These are phyloP conservation scores for Pemphigus obesinymphae DNA, from an alignment of 1,140 invertebrate species.

Conservation along the genomic window DNA sequence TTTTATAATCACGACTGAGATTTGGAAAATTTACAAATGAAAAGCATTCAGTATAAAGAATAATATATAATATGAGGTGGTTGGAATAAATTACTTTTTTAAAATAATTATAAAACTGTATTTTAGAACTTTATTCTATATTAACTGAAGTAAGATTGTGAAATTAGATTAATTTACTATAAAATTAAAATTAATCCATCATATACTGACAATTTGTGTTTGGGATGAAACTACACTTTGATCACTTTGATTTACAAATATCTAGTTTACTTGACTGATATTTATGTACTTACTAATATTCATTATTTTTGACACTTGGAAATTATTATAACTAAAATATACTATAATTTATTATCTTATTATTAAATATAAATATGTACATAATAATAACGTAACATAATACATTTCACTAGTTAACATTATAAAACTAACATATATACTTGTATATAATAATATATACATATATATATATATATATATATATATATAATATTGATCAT, in stretches of 20 bases:
- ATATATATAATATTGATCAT: not conserved
- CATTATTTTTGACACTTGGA: not conserved
- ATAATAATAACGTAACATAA: not conserved
- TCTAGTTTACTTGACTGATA: not conserved
- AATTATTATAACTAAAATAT: not conserved
- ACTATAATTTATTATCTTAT: constrained; percentile 6
- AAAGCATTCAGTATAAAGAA: not conserved
- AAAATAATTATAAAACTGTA: not conserved
- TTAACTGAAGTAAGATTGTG: not conserved
- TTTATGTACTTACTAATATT: not conserved
- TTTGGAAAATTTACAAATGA: not conserved
- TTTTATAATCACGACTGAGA: not conserved
- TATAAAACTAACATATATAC: not conserved
- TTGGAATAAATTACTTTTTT: not conserved
- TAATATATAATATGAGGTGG: not conserved
- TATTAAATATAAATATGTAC: not conserved
- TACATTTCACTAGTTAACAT: constrained; percentile 13
- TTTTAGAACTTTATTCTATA: not conserved
- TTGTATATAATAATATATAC: not conserved
- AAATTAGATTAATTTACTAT: not conserved
- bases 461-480: too few relatives aligned
- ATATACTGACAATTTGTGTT: not conserved
- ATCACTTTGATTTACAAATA: not conserved
- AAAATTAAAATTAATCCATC: not conserved
- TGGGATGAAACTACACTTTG: not conserved